These are phyloP conservation scores for Salvelinus fontinalis DNA, from an alignment of 2,113 vertebrate genomes.

Conservation along the genomic window DNA sequence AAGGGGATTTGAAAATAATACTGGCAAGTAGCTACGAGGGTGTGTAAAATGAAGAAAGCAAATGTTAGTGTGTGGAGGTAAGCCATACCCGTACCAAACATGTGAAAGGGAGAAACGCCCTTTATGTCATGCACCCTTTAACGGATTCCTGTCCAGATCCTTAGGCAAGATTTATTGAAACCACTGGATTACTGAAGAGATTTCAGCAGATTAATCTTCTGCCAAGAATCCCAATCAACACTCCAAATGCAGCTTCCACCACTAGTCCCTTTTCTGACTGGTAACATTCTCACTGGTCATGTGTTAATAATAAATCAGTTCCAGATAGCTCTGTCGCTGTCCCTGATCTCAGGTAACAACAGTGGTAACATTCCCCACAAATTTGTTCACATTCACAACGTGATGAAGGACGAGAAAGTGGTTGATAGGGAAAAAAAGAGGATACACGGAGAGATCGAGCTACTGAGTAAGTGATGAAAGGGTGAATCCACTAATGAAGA, in stretches of 20 bases:
- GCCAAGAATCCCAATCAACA: neutral
- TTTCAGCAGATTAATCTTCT: neutral
- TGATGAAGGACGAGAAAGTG: conserved; percentile 10
- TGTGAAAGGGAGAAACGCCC: neutral
- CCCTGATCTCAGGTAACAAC: conserved; percentile 16
- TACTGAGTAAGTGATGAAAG: conserved; percentile 4
- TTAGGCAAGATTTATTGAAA: neutral
- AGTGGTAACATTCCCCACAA: neutral
- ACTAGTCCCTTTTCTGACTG: neutral
- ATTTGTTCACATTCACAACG: neutral
- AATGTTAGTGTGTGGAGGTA: no score
- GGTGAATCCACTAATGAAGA: conserved; percentile 3
- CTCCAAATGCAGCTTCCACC: neutral
- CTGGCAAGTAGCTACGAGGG: neutral
- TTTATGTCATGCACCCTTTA: neutral
- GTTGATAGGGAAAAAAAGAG: conserved; percentile 1
- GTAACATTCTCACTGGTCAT: neutral
- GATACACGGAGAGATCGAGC: conserved; percentile 9
- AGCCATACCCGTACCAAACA: neutral
- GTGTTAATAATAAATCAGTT: neutral
- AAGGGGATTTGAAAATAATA: conserved; percentile 10
- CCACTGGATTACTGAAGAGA: neutral
- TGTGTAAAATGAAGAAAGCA: neutral
- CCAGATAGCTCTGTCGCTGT: neutral
- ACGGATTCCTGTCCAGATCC: neutral